These are phyloP conservation scores for Thumatha senex DNA, from an alignment of 2,888 invertebrate genomes.

Conservation along the genomic window DNA sequence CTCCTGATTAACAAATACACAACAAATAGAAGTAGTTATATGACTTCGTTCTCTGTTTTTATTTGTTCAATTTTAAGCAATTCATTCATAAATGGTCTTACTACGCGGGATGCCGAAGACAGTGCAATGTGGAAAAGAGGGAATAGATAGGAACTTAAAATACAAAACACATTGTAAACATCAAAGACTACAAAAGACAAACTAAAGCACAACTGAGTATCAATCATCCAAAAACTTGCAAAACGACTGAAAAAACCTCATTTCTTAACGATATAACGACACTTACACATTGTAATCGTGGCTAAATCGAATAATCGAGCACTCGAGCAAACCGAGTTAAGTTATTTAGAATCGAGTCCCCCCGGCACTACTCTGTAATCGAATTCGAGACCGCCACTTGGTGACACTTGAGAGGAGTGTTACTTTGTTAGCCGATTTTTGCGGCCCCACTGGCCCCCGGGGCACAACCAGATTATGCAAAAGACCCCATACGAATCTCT, in stretches of 20 bases:
- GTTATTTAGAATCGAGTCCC: constrained; percentile 70
- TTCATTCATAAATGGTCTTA: too few relatives aligned
- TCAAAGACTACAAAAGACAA: constrained; percentile 11
- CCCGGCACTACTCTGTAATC: constrained; percentile 73
- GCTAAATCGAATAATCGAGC: constrained; percentile 76
- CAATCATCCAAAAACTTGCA: constrained; percentile 38
- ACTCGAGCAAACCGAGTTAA: constrained; percentile 74
- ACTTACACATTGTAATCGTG: constrained; percentile 73
- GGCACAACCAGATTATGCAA: constrained; percentile 64
- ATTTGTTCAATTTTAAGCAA: too few relatives aligned
- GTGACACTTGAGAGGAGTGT: constrained; percentile 71
- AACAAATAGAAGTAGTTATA: too few relatives aligned
- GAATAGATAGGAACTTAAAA: constrained; percentile 19
- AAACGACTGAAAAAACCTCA: constrained; percentile 46
- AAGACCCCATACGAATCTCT: constrained; percentile 48
- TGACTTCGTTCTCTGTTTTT: too few relatives aligned
- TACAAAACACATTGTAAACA: constrained; percentile 17
- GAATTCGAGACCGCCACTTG: constrained; percentile 79
- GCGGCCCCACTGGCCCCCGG: constrained; percentile 46
- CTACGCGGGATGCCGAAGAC: too few relatives aligned
- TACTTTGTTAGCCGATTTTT: constrained; percentile 80
- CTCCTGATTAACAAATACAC: too few relatives aligned
- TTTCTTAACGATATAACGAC: constrained; percentile 48
- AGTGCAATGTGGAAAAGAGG: too few relatives aligned
- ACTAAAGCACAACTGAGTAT: constrained; percentile 17